Conservation (phyloP, 2,797 vertebrate genomes). For the Pachyuromys duprasi region DNA sequence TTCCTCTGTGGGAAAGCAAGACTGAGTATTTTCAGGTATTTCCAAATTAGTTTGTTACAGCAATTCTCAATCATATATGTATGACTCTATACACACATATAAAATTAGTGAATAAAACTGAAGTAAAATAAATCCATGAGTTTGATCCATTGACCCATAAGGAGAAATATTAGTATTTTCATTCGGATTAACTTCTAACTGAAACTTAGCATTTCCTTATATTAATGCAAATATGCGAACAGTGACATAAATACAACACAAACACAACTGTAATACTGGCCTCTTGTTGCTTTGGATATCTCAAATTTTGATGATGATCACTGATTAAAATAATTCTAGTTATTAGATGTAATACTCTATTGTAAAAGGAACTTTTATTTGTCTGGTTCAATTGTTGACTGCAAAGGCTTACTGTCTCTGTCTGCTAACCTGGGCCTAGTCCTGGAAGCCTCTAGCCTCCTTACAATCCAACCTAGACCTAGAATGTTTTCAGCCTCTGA, state of each 20-base stretch:
- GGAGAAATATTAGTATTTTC: constrained; percentile 8
- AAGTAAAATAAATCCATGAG: neutral
- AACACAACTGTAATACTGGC: neutral
- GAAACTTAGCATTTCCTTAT: constrained; percentile 44
- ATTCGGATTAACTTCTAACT: constrained; percentile 24
- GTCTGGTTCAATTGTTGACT: too few species aligned
- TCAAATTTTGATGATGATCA: constrained; percentile 24
- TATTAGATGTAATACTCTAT: neutral
- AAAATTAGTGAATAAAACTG: neutral
- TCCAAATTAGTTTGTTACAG: constrained; percentile 26
- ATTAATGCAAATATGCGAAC: neutral
- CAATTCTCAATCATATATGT: neutral
- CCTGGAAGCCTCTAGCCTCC: too few species aligned
- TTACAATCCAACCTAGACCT: too few species aligned
- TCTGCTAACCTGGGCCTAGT: too few species aligned
- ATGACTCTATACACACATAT: too few species aligned
- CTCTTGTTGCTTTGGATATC: constrained; percentile 6
- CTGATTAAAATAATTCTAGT: constrained; percentile 55
- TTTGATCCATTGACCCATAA: neutral
- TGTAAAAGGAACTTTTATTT: too few species aligned
- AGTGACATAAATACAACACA: neutral
- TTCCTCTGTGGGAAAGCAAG: too few species aligned
- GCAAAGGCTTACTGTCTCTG: too few species aligned
- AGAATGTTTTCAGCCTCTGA: too few species aligned
- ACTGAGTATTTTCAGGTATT: constrained; percentile 6